Evolutionary conservation across 1,140 invertebrate species (phyloP).

Genomic region (Macrocentrus cingulum): DNA sequence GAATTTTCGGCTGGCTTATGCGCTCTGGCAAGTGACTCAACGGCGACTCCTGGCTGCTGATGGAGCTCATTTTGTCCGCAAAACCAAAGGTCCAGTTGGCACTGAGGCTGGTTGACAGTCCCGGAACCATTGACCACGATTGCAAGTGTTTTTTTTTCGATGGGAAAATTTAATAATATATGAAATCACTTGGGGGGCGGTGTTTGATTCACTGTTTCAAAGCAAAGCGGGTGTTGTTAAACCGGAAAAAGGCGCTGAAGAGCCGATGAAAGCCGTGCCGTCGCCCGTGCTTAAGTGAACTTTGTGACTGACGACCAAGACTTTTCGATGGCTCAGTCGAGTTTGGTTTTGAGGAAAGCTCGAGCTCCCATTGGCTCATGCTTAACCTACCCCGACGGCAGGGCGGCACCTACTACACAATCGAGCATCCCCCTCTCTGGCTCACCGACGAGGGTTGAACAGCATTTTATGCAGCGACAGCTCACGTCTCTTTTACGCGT

Average conservation of each 20-base stretch:
- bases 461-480: background rate
- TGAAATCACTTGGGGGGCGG: too few species aligned
- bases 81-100: background rate
- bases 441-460: constrained; percentile 20
- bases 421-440: constrained; percentile 29
- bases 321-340: constrained; percentile 40
- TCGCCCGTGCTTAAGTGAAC: constrained; percentile 36
- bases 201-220: too few species aligned
- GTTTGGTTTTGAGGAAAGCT: constrained; percentile 34
- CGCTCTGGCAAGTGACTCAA: constrained; percentile 35
- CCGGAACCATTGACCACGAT: too few species aligned
- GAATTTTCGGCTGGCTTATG: constrained; percentile 36
- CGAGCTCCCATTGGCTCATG: constrained; percentile 36
- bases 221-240: too few species aligned
- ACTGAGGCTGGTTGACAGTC: background rate
- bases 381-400: constrained; percentile 40
- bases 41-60: constrained; percentile 41
- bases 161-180: too few species aligned
- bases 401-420: constrained; percentile 39
- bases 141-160: too few species aligned
- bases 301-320: constrained; percentile 44
- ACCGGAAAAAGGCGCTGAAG: background rate
- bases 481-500: constrained; percentile 14
- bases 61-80: constrained; percentile 9
- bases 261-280: background rate